Conservation (phyloP, 2,888 invertebrate genomes). For the Byasa hedistus region DNA sequence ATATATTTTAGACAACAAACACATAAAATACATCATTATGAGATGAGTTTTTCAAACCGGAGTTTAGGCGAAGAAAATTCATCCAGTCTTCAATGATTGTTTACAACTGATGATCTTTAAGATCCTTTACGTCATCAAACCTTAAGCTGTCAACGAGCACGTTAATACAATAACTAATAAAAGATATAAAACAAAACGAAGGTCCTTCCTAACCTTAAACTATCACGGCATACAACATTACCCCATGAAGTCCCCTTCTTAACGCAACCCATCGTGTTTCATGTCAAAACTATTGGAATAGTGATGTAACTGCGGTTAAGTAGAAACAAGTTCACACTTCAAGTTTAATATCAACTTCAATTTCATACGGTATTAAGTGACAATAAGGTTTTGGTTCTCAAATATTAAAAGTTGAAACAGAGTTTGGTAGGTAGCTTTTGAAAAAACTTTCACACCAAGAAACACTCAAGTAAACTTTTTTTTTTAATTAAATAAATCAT, state of each 20-base stretch:
- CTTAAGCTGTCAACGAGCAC: not conserved
- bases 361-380: not conserved
- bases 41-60: too few species aligned
- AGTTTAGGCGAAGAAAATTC: too few species aligned
- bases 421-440: too few species aligned
- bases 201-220: slow-evolving; percentile 16
- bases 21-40: too few species aligned
- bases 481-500: too few species aligned
- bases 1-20: too few species aligned
- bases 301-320: not conserved
- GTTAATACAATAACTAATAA: not conserved
- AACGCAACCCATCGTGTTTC: slow-evolving; percentile 15
- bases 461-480: too few species aligned
- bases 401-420: too few species aligned
- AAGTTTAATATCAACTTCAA: not conserved
- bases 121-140: too few species aligned
- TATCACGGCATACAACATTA: slow-evolving; percentile 15
- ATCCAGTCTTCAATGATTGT: too few species aligned
- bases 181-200: slow-evolving; percentile 5
- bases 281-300: slow-evolving; percentile 20
- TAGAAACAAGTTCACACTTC: not conserved
- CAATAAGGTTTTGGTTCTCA: not conserved
- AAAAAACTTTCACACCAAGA: too few species aligned
- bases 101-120: too few species aligned
- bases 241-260: slow-evolving; percentile 10